Evolutionary conservation across 2,113 vertebrate genomes (phyloP), one percentile per base, ranked within the genome.

Genomic region (Epinephelus cyanopodus): DNA sequence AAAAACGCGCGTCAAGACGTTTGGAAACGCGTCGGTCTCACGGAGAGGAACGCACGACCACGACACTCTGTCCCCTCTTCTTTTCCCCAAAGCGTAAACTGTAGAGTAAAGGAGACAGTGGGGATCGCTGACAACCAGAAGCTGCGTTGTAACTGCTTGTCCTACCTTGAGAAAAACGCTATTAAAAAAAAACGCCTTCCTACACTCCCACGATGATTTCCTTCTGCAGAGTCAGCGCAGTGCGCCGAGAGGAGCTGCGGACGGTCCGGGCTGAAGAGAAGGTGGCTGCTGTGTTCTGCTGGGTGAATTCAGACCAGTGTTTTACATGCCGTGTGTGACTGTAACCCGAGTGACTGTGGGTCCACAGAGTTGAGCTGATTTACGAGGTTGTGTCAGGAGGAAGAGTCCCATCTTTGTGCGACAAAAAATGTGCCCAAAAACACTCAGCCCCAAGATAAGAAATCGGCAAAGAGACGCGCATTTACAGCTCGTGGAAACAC

Each of bases 351-450:
- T 81, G 86, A 83, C 85, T 85, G 74, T 29, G 79, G 61, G 70
- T 92, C 83, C 68, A 12, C 5, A 56, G 80, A 68, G 76, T 67
- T 67, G 70, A 78, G 87, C 78, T 90, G 87, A 87, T 91, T 91
- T 84, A 92, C 88, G 82, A 80, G 79, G 91, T 86, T 77, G 89
- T 94, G 92, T 89, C 89, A 86, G 87, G 87, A 82, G 82, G 82
- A 90, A 90, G 91, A 89, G 92, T 91, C 95, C 87, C 95, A 88
- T 93, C 91, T 93, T 93, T 83, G 91, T 89, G 92, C 88, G 92
- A 94, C 93, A 85, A 37, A 87, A 87, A 95, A 84, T 75, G 87
- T 87, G 92, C 86, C 87, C 86, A 92, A 68, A 92, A 89, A 90
- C 6, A 87, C 90, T 89, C 92, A 93, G 89, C 90, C 87, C 19